Base-by-base conservation (phyloP, 2,888 invertebrate genomes). In the Pseudanteris insignis region DNA sequence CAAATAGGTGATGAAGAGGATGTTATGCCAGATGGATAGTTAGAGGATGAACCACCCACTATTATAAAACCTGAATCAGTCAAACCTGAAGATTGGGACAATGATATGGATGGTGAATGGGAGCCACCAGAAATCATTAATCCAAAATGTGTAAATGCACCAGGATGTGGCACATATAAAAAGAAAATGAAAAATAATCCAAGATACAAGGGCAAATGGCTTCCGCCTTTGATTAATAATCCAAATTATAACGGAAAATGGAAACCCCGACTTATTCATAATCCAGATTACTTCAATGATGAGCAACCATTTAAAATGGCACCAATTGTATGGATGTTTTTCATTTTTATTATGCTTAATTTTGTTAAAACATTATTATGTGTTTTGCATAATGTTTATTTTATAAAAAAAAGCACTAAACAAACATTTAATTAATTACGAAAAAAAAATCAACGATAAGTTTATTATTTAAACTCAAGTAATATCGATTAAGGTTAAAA, bases 91-190 rank as follows among this genome's bases (percentile, higher is more conserved):
- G 98, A 99, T 81, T 99, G 98, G 96, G 98, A 99, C 80, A 87
- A 90, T 10, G 96, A 97, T 66, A 98, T 98, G 90, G 99, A 99
- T 81, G 99, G 99, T 1, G 91, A 92, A 75, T 99, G 98, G 98
- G 98, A 98, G 81, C 89, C 98, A 2, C 94, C 97, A 0, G 84
- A 93, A 47, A 87, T 97, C 18, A 89, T 90, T 71, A 99, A 99
- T 83, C 94, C 96, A 0, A 83, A 83, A 2, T 98, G 97, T 76
- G 85, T 84, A 66, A 81, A 83, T 33, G 84, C 81, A 6, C 85
- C 89, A 1, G 98, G 99, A 8, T 99, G 99, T 82, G 99, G 99
- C 0, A 82, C 83, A 30, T 99, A 98, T 94, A 86, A 86, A 64
- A 85, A 91, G 10, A 93, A 94, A 10, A 82, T 88, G 70, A 86